These are phyloP conservation scores for Peromyscus melanophrys DNA, from an alignment of 2,797 vertebrate species.

Conservation along the genomic window DNA sequence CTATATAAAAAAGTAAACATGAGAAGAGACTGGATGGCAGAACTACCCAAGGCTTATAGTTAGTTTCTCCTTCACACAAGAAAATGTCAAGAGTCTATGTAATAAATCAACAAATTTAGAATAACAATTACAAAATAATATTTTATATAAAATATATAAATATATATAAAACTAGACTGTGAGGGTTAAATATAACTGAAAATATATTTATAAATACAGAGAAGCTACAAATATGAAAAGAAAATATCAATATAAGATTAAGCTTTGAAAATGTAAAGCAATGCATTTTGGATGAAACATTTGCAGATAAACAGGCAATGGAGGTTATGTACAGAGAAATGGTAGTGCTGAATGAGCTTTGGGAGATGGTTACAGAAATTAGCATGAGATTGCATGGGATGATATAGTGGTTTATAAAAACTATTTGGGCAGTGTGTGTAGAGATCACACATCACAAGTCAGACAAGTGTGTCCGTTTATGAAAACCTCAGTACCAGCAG, in stretches of 20 bases:
- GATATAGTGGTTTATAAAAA: slow-evolving; percentile 86
- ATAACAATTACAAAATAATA: slow-evolving; percentile 50
- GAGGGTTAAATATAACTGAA: slow-evolving; percentile 26
- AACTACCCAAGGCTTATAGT: neutral
- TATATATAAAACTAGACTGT: slow-evolving; percentile 46
- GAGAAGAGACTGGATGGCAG: neutral
- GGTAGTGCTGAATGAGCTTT: slow-evolving; percentile 84
- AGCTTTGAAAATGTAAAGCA: slow-evolving; percentile 75
- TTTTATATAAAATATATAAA: slow-evolving; percentile 25
- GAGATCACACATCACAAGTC: slow-evolving; percentile 86
- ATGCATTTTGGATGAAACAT: slow-evolving; percentile 74
- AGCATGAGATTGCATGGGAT: slow-evolving; percentile 86
- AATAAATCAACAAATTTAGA: slow-evolving; percentile 36
- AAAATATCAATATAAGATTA: slow-evolving; percentile 77
- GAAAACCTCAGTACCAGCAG: slow-evolving; percentile 84
- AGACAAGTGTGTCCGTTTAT: slow-evolving; percentile 87
- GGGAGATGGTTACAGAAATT: slow-evolving; percentile 87
- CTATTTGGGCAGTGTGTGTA: slow-evolving; percentile 84
- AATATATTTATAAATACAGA: slow-evolving; percentile 67
- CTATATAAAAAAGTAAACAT: neutral
- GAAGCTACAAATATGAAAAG: slow-evolving; percentile 6
- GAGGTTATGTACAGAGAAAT: slow-evolving; percentile 81
- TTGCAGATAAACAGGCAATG: slow-evolving; percentile 81
- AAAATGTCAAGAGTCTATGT: neutral
- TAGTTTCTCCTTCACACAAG: slow-evolving; percentile 27